phyloP scores from a whole-genome alignment of 2,797 vertebrate genomes.

The Decapterus maruadsi region DNA sequence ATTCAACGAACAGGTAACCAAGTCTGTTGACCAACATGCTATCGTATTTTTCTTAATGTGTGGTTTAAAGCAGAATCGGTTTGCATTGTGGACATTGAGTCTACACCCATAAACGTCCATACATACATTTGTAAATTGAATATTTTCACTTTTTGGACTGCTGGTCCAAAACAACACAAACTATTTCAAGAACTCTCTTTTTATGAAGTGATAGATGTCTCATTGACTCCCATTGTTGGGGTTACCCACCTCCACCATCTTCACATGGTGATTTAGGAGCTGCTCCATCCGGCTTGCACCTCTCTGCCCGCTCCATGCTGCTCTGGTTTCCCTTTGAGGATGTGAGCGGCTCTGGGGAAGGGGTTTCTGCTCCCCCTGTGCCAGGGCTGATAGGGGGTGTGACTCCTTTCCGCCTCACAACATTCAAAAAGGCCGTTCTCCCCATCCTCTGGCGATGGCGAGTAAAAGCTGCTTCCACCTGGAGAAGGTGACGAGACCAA shows the following conservation, averaged over 20 bases:
- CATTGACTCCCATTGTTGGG: neutral
- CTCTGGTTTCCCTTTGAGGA: slow-evolving; percentile 51
- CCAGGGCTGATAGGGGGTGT: slow-evolving; percentile 86
- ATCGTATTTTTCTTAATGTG: neutral
- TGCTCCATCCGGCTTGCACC: slow-evolving; percentile 88
- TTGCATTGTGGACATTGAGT: neutral
- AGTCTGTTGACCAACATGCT: neutral
- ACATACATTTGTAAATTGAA: too few species aligned
- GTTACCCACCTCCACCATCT: slow-evolving; percentile 81
- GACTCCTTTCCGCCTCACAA: slow-evolving; percentile 94
- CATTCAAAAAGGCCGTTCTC: slow-evolving; percentile 95
- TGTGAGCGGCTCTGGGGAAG: slow-evolving; percentile 74
- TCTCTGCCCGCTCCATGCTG: slow-evolving; percentile 81
- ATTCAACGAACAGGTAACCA: neutral
- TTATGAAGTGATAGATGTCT: neutral
- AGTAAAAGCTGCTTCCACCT: slow-evolving; percentile 96
- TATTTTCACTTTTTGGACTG: neutral
- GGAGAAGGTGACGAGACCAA: neutral
- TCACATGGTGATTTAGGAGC: slow-evolving; percentile 84
- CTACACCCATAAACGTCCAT: too few species aligned
- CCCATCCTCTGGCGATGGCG: slow-evolving; percentile 97
- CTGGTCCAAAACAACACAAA: neutral
- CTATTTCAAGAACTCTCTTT: neutral
- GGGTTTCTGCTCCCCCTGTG: slow-evolving; percentile 84
- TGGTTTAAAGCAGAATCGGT: neutral